Evolutionary conservation across 1,140 invertebrate genomes (phyloP).

Genomic region (Lerema accius): DNA sequence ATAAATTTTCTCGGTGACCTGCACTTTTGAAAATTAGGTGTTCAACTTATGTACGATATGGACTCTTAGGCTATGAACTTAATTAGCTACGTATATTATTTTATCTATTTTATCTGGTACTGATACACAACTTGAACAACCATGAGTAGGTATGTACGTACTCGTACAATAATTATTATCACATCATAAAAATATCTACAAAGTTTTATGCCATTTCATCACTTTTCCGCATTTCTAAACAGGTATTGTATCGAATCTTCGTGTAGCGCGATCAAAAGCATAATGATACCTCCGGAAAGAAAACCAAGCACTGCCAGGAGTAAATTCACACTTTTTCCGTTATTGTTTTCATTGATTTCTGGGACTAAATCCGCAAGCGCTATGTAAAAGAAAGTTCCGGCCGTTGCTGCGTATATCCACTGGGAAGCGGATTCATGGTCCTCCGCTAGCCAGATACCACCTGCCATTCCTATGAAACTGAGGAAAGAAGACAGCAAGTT

Average conservation of each 20-base stretch:
- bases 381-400: slow-evolving; percentile 93
- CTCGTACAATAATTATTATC: slow-evolving; percentile 48
- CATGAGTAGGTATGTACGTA: slow-evolving; percentile 49
- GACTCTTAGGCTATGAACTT: background rate
- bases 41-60: background rate
- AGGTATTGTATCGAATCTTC: slow-evolving; percentile 86
- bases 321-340: slow-evolving; percentile 69
- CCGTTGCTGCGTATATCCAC: slow-evolving; percentile 91
- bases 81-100: background rate
- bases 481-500: slow-evolving; percentile 89
- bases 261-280: slow-evolving; percentile 89
- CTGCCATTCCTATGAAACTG: slow-evolving; percentile 89
- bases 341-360: slow-evolving; percentile 82
- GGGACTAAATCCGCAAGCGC: slow-evolving; percentile 91
- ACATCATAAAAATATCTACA: slow-evolving; percentile 46
- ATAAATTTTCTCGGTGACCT: slow-evolving; percentile 7
- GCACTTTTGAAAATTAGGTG: background rate
- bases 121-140: slow-evolving; percentile 55
- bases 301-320: slow-evolving; percentile 85
- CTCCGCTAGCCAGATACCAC: slow-evolving; percentile 88
- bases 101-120: slow-evolving; percentile 31
- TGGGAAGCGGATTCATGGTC: slow-evolving; percentile 84
- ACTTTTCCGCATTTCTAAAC: slow-evolving; percentile 78
- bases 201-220: slow-evolving; percentile 37
- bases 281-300: slow-evolving; percentile 87